A percentile compares a stretch with the other conserved stretches of the same genome.
Conservation (phyloP, 2,797 vertebrate species). For the Scolopax bukidnonensis region DNA sequence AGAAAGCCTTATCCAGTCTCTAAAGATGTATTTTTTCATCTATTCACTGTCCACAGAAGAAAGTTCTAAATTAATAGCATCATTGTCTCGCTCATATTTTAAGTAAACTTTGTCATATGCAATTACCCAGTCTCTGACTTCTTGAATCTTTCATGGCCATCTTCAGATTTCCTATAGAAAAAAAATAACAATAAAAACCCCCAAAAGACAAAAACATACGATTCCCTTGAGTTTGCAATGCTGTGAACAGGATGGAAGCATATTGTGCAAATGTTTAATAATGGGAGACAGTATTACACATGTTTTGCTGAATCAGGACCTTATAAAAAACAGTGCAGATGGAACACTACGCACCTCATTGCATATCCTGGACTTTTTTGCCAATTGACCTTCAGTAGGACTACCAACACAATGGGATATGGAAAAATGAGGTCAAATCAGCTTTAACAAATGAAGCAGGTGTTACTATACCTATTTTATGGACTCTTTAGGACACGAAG, state of each 20-base stretch:
- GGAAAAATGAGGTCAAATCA: background rate
- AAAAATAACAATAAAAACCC: background rate
- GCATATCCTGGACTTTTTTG: background rate
- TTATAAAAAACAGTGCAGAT: background rate
- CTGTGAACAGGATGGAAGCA: background rate
- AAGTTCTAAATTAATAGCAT: background rate
- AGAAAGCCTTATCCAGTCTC: background rate
- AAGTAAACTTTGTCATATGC: background rate
- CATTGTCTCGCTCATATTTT: background rate
- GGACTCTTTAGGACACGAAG: background rate
- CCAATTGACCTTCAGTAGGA: background rate
- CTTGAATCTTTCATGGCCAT: background rate
- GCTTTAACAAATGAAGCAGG: background rate
- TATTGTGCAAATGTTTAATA: background rate
- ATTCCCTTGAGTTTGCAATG: background rate
- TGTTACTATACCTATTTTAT: background rate
- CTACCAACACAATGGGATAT: background rate
- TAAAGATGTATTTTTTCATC: background rate
- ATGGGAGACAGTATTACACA: rapidly evolving
- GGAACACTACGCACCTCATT: background rate
- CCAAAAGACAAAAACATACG: background rate
- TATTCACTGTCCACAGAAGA: background rate
- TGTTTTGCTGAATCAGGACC: background rate
- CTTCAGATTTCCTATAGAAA: background rate
- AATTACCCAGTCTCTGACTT: background rate